A percentile compares a stretch with the other conserved stretches of the same genome.
Evolutionary conservation across 2,113 vertebrate species (phyloP).

Genomic region (Stomatorhinus ivindoensis): DNA sequence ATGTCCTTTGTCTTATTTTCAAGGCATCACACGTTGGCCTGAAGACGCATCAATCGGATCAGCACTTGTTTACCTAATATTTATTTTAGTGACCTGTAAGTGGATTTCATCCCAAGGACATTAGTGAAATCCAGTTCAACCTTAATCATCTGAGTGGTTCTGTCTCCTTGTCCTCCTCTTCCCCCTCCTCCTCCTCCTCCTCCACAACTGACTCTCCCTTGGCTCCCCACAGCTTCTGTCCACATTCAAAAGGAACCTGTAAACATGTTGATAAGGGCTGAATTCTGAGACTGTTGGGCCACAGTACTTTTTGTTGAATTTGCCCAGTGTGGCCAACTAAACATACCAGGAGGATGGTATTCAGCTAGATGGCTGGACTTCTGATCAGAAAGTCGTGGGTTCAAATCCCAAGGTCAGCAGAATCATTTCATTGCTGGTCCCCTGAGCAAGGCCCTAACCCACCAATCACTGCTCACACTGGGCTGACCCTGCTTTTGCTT

Average conservation of each 20-base stretch:
- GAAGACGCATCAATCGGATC: not conserved
- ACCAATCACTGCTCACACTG: not conserved
- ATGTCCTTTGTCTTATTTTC: slow-evolving; percentile 11
- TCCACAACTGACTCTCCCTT: not conserved
- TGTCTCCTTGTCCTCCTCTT: not conserved
- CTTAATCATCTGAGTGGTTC: slow-evolving; percentile 14
- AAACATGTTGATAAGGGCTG: too few species aligned
- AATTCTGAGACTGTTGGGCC: not conserved
- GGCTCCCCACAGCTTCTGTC: not conserved
- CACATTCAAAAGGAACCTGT: not conserved
- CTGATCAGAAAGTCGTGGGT: not conserved
- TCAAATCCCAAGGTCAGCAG: not conserved
- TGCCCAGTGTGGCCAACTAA: not conserved
- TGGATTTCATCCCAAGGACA: not conserved
- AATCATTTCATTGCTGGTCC: not conserved
- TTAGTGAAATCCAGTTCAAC: slow-evolving; percentile 10
- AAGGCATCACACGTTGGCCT: not conserved
- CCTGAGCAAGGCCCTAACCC: not conserved
- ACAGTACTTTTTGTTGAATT: not conserved
- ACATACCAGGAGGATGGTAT: not conserved
- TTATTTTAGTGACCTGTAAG: slow-evolving; percentile 7
- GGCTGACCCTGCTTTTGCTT: not conserved
- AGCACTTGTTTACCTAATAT: slow-evolving; percentile 8
- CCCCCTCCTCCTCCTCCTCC: not conserved
- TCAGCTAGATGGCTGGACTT: not conserved